phyloP scores from a whole-genome alignment of 2,888 invertebrate species.

The Coenonympha glycerion region DNA sequence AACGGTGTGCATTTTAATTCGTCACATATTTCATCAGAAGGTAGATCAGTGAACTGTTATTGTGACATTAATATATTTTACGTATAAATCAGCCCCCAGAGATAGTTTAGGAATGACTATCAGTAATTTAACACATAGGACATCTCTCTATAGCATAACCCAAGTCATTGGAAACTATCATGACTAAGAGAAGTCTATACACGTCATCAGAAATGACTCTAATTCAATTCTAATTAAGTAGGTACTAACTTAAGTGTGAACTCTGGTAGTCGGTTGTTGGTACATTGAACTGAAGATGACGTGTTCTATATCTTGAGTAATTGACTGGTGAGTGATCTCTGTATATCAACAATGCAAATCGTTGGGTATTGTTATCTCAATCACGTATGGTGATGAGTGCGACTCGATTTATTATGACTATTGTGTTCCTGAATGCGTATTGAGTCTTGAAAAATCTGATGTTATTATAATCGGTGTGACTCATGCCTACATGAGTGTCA shows the following conservation, averaged over 20 bases:
- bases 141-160: neutral
- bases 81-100: too few species aligned
- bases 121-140: neutral
- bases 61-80: too few species aligned
- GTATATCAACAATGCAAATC: slow-evolving; percentile 1
- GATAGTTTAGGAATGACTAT: neutral
- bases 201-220: slow-evolving; percentile 3
- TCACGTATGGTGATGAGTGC: neutral
- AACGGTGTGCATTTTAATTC: too few species aligned
- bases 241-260: slow-evolving; percentile 1
- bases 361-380: neutral
- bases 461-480: too few species aligned
- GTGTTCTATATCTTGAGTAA: slow-evolving; percentile 5
- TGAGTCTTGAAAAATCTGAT: too few species aligned
- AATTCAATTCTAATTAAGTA: slow-evolving; percentile 10
- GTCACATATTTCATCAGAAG: too few species aligned
- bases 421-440: too few species aligned
- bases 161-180: neutral
- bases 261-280: too few species aligned
- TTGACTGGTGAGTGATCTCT: slow-evolving; percentile 1
- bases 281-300: slow-evolving; percentile 3
- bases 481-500: too few species aligned
- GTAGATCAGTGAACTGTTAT: too few species aligned
- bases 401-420: neutral
- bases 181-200: neutral